Evolutionary conservation across 2,888 invertebrate genomes (phyloP).

Genomic region (Dinocampus coccinellae): DNA sequence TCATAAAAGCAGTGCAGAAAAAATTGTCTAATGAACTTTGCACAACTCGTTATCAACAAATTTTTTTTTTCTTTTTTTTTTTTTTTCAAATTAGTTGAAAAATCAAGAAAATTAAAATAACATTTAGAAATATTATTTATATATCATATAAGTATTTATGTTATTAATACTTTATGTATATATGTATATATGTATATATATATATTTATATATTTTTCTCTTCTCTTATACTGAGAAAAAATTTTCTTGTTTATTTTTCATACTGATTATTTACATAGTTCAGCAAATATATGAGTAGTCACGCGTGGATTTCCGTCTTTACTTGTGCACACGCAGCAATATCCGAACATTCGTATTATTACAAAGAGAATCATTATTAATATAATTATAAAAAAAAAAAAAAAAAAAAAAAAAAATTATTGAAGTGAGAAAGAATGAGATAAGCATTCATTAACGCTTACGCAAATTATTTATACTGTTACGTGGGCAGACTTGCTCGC

Average conservation of each 20-base stretch:
- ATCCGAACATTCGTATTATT: not conserved
- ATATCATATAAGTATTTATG: no score
- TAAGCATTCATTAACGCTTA: constrained; percentile 64
- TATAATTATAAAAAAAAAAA: no score
- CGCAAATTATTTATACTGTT: constrained; percentile 64
- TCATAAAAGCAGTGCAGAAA: not conserved
- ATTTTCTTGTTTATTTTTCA: not conserved
- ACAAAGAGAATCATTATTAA: not conserved
- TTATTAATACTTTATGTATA: no score
- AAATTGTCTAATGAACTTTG: constrained; percentile 17
- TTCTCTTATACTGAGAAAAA: not conserved
- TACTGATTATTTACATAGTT: not conserved
- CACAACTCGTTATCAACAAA: constrained; percentile 17
- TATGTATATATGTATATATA: not conserved
- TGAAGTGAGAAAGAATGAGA: constrained; percentile 40
- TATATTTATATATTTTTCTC: not conserved
- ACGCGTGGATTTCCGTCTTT: constrained; percentile 4
- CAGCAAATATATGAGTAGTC: not conserved
- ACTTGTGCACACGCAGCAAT: constrained; percentile 2
- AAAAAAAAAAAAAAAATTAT: constrained; percentile 13
- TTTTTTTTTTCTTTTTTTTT: no score
- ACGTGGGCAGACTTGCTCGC: constrained; percentile 49
- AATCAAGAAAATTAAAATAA: not conserved
- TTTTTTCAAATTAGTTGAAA: not conserved
- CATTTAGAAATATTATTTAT: not conserved